Conservation (phyloP, 2,113 vertebrate species). For the Marcusenius ussheri region DNA sequence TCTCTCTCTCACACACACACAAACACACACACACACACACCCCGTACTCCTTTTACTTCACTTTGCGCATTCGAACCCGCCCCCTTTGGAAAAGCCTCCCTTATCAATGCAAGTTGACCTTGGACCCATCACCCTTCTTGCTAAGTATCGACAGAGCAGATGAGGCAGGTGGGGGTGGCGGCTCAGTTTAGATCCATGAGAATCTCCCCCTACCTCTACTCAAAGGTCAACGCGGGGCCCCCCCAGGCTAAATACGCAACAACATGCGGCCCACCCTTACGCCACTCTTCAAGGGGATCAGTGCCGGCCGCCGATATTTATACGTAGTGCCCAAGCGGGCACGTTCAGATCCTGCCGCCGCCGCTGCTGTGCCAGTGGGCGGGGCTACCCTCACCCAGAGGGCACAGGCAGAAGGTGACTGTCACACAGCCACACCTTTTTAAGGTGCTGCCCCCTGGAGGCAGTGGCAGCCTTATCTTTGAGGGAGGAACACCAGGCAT, state of each 20-base stretch:
- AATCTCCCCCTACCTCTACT: background rate
- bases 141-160: background rate
- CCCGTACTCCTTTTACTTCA: background rate
- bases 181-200: background rate
- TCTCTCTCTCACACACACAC: too few species aligned
- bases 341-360: background rate
- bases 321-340: constrained; percentile 31
- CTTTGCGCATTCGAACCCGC: background rate
- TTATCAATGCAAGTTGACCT: background rate
- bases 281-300: constrained; percentile 34
- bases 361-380: background rate
- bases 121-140: background rate
- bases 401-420: background rate
- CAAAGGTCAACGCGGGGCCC: constrained; percentile 44
- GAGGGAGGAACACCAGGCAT: background rate
- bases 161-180: background rate
- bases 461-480: background rate
- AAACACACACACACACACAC: background rate
- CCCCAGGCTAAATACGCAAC: constrained; percentile 43
- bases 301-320: constrained; percentile 39
- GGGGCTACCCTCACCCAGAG: background rate
- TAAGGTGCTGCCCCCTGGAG: background rate
- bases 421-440: background rate
- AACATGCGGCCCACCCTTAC: constrained; percentile 22
- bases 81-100: background rate